Evolutionary conservation across 2,113 vertebrate genomes (phyloP).

Genomic region (Leptodactylus fuscus): DNA sequence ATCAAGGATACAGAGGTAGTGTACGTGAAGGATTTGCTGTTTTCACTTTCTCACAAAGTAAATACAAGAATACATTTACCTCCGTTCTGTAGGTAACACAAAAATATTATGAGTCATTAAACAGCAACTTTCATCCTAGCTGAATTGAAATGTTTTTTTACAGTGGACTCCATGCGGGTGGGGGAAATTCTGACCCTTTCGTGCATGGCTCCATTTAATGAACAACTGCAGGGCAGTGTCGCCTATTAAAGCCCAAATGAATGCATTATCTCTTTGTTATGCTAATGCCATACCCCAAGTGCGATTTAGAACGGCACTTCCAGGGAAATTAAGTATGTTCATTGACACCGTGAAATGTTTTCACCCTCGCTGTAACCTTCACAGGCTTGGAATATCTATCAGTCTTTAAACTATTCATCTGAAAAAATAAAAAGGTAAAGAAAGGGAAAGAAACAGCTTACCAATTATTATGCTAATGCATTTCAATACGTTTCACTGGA

Average conservation of each 20-base stretch:
- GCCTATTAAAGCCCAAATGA: slow-evolving; percentile 68
- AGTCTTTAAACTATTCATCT: slow-evolving; percentile 85
- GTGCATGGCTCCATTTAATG: slow-evolving; percentile 64
- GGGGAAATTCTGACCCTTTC: slow-evolving; percentile 21
- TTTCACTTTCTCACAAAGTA: neutral
- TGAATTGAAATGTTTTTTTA: neutral
- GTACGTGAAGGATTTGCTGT: neutral
- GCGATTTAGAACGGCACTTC: slow-evolving; percentile 80
- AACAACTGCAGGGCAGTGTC: slow-evolving; percentile 64
- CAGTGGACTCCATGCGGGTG: neutral
- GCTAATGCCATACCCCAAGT: slow-evolving; percentile 73
- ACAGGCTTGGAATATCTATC: slow-evolving; percentile 84
- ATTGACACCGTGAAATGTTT: slow-evolving; percentile 86
- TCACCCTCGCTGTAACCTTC: slow-evolving; percentile 83
- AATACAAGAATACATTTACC: neutral
- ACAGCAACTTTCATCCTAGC: neutral
- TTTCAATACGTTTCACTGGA: slow-evolving; percentile 80
- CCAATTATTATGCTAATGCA: slow-evolving; percentile 88
- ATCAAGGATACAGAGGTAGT: neutral
- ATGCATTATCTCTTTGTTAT: slow-evolving; percentile 78
- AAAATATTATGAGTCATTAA: slow-evolving; percentile 55
- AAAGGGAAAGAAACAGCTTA: slow-evolving; percentile 69
- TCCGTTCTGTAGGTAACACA: slow-evolving; percentile 17
- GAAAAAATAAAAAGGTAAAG: slow-evolving; percentile 71
- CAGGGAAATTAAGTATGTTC: slow-evolving; percentile 86